Conservation (phyloP, 1,140 invertebrate genomes). For the Nixonia krombeini region DNA sequence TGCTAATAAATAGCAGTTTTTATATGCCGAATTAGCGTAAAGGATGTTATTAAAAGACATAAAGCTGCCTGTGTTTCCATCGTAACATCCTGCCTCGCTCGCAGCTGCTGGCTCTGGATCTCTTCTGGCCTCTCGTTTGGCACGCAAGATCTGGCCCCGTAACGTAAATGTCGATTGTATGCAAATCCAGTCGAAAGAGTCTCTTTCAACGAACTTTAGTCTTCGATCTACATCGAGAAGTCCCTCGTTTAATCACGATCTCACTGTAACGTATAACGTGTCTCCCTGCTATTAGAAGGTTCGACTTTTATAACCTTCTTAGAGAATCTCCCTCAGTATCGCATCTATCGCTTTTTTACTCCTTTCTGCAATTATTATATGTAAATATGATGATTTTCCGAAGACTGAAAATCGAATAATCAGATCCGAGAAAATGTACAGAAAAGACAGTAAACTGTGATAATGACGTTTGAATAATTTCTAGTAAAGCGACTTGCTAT, state of each 20-base stretch:
- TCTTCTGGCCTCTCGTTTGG: conserved; percentile 38
- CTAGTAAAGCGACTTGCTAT: too few species aligned
- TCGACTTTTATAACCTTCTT: conserved; percentile 49
- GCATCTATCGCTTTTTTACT: too few species aligned
- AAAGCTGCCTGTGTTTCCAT: not conserved
- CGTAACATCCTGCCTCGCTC: conserved; percentile 27
- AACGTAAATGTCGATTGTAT: conserved; percentile 59
- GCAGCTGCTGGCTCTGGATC: not conserved
- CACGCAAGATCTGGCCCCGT: conserved; percentile 51
- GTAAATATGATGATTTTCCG: too few species aligned
- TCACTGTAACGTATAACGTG: conserved; percentile 44
- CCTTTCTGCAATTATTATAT: too few species aligned
- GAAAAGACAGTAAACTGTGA: too few species aligned
- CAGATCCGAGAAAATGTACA: too few species aligned
- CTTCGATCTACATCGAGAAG: conserved; percentile 52
- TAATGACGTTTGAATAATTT: conserved; percentile 21
- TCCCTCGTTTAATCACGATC: conserved; percentile 49
- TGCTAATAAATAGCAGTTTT: not conserved
- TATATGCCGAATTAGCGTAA: not conserved
- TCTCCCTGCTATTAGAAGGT: conserved; percentile 42
- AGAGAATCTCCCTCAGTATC: conserved; percentile 44
- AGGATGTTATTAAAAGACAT: conserved; percentile 5
- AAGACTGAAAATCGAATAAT: too few species aligned
- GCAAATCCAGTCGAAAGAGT: conserved; percentile 52
- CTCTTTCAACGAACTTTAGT: conserved; percentile 42